Evolutionary conservation across 37 sponge, comb jelly and placozoan genomes (phyloP), one percentile per base, ranked within the genome.

Genomic region (Theonella swinhoei): DNA sequence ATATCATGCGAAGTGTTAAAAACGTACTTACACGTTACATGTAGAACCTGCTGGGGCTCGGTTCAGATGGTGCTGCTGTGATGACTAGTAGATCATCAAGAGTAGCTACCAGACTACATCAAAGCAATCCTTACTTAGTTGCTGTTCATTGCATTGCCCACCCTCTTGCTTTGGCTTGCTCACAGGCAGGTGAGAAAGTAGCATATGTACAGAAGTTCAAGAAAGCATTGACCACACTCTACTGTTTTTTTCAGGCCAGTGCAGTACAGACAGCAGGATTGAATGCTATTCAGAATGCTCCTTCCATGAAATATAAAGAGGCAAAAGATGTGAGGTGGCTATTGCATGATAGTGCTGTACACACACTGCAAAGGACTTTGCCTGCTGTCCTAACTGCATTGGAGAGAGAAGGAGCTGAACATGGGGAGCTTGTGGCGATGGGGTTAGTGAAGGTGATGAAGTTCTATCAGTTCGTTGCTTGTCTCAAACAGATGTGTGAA

Each of bases 251-350:
- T 29, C 67, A 66, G 7, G n/a, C 17, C n/a, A 66, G 67, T 23
- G 28, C 67, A 66, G 67, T 66, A 8, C 67, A 29, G 8, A 11
- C n/a, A 7, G 19, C 67, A 8, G 67, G 67, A 66, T 29, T 66
- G 8, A 24, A 66, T 66, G 67, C 67, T n/a, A 66, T 66, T 66
- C 26, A 66, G n/a, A 29, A 11, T n/a, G 67, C 17, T 66, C 67
- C 67, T 25, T 8, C 26, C 7, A 23, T 66, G 20, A 66, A 66
- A 66, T 23, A 26, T 11, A 66, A 24, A 24, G 67, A 66, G n/a
- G 67, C 67, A 8, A 66, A 66, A 24, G 67, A 66, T 66, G 67
- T 66, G 8, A 66, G 67, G n/a, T 66, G 67, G 67, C 67, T 66
- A 9, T 66, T 29, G 8, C 67, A 66, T 24, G 26, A 66, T 23